Conservation (phyloP, 2,888 invertebrate genomes). For the Opisthograptis luteolata region DNA sequence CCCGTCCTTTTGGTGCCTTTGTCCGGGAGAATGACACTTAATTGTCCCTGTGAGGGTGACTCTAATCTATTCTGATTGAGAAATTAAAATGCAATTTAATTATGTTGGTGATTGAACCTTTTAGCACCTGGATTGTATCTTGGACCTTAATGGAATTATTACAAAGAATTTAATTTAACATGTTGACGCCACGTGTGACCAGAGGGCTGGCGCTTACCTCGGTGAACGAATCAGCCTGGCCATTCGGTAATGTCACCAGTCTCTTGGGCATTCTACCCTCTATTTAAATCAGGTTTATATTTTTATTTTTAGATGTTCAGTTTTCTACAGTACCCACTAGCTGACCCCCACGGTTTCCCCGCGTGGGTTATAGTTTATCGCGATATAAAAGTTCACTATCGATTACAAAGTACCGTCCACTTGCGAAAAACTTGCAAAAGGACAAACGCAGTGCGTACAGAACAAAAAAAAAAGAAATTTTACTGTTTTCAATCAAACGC, state of each 20-base stretch:
- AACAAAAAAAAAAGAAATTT: constrained; percentile 10
- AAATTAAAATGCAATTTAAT: constrained; percentile 8
- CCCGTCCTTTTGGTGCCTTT: constrained; percentile 9
- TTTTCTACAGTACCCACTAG: too few relatives aligned
- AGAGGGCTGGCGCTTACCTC: too few relatives aligned
- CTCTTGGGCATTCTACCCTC: too few relatives aligned
- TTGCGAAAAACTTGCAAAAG: not conserved
- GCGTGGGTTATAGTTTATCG: too few relatives aligned
- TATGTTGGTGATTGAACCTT: constrained; percentile 5
- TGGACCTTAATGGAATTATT: constrained; percentile 8
- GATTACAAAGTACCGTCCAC: not conserved
- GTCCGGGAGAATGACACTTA: constrained; percentile 4
- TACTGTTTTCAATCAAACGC: constrained; percentile 20
- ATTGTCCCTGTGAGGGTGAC: constrained; percentile 10
- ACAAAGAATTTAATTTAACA: not conserved
- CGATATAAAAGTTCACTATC: too few relatives aligned
- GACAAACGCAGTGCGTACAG: constrained; percentile 1
- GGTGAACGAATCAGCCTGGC: too few relatives aligned
- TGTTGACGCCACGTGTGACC: too few relatives aligned
- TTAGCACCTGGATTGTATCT: constrained; percentile 3
- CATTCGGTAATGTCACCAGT: too few relatives aligned
- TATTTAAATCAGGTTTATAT: too few relatives aligned
- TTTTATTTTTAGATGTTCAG: too few relatives aligned
- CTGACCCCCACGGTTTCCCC: too few relatives aligned
- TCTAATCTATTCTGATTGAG: constrained; percentile 13